A percentile compares a stretch with the other conserved stretches of the same genome.
These are phyloP conservation scores for Brachionus plicatilis DNA, from an alignment of 1,140 invertebrate genomes.

Conservation along the genomic window DNA sequence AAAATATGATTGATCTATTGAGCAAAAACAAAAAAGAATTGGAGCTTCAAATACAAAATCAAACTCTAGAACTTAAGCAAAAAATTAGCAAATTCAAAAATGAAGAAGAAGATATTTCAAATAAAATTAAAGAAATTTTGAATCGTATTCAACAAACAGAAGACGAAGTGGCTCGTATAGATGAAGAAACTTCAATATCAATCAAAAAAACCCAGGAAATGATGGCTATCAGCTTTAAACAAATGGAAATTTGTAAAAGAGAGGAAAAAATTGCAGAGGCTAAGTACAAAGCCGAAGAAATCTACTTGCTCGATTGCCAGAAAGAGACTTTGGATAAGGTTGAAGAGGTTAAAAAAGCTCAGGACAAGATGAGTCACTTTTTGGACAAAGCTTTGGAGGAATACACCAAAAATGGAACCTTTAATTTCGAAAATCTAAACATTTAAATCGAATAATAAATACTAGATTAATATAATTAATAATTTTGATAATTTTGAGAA, in stretches of 20 bases:
- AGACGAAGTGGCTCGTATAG: background rate
- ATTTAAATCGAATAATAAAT: background rate
- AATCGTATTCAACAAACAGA: background rate
- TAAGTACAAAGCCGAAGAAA: background rate
- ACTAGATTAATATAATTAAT: background rate
- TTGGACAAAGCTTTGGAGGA: conserved; percentile 11
- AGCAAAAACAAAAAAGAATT: background rate
- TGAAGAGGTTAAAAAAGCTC: background rate
- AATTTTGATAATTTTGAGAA: background rate
- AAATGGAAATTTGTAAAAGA: background rate
- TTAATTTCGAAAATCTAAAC: background rate
- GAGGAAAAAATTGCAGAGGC: background rate
- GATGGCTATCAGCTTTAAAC: background rate
- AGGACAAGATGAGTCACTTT: background rate
- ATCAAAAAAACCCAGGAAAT: background rate
- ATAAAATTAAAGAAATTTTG: background rate
- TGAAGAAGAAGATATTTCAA: background rate
- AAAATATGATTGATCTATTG: background rate
- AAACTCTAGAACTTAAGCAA: background rate
- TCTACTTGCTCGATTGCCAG: background rate
- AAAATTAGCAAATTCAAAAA: background rate
- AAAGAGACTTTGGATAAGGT: background rate
- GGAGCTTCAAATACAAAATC: background rate
- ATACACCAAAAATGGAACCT: background rate
- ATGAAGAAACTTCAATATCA: background rate